phyloP scores from a whole-genome alignment of 2,797 vertebrate genomes.

The Tragopan temminckii region DNA sequence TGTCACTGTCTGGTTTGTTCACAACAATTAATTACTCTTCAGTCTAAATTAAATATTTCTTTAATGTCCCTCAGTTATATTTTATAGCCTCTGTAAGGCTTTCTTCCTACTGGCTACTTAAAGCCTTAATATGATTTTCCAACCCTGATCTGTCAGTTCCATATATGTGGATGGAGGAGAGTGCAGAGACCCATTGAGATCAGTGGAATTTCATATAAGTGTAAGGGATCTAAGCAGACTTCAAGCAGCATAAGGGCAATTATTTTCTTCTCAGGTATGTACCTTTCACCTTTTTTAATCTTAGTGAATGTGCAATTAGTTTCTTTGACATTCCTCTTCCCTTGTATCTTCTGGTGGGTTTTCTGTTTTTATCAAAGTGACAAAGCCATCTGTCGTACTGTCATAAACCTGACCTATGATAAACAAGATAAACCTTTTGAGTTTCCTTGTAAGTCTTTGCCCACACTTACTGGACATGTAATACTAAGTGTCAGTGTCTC shows the following conservation, averaged over 20 bases:
- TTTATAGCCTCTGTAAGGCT: not conserved
- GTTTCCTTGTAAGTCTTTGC: not conserved
- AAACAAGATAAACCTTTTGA: not conserved
- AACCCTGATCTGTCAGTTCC: not conserved
- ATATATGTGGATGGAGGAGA: accelerated
- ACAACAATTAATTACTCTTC: not conserved
- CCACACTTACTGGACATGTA: not conserved
- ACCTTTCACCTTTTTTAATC: not conserved
- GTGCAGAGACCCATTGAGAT: not conserved
- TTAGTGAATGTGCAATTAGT: not conserved
- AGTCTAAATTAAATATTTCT: not conserved
- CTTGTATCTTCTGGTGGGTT: not conserved
- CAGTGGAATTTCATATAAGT: not conserved
- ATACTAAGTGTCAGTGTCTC: not conserved
- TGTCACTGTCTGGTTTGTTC: not conserved
- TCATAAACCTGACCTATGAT: not conserved
- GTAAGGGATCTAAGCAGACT: not conserved
- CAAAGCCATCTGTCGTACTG: not conserved
- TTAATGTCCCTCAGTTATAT: not conserved
- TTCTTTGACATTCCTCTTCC: not conserved
- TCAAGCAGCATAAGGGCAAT: not conserved
- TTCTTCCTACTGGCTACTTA: not conserved
- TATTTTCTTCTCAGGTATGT: not conserved
- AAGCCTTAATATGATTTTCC: not conserved
- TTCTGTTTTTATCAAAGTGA: not conserved